Conservation (phyloP, 2,797 vertebrate genomes). For the Gadopsis bispinosus region DNA sequence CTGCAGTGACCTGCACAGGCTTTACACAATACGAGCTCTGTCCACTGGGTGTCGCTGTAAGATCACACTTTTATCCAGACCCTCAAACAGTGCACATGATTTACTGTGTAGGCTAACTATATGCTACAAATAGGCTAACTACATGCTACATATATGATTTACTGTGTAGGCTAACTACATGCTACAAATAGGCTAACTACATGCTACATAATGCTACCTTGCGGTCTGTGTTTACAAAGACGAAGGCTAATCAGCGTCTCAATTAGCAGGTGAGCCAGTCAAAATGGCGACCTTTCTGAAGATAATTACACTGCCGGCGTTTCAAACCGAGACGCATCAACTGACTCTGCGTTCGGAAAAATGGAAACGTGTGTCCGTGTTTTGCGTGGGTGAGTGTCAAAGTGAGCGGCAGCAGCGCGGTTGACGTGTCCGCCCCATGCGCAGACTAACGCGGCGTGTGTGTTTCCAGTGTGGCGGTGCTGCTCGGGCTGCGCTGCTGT, state of each 20-base stretch:
- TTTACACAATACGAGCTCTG: too few species aligned
- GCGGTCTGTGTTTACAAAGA: neutral
- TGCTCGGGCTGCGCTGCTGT: neutral
- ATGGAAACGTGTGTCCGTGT: neutral
- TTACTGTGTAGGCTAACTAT: too few species aligned
- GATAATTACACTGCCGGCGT: constrained; percentile 9
- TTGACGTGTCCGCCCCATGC: neutral
- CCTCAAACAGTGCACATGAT: neutral
- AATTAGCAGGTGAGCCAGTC: constrained; percentile 5
- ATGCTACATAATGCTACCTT: too few species aligned
- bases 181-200: too few species aligned
- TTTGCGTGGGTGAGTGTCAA: constrained; percentile 20
- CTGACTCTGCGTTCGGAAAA: neutral
- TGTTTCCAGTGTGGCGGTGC: constrained; percentile 31
- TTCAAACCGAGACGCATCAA: neutral
- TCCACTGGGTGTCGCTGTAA: constrained; percentile 45
- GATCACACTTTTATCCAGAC: neutral
- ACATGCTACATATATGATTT: too few species aligned
- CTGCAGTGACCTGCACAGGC: too few species aligned
- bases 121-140: too few species aligned
- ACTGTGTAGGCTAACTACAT: too few species aligned
- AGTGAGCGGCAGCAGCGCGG: fast-evolving
- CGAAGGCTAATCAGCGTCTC: neutral
- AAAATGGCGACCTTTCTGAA: constrained; percentile 19
- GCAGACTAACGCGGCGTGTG: fast-evolving